Base-by-base conservation (phyloP, 1,140 invertebrate genomes). In the Drosophila suzukii region DNA sequence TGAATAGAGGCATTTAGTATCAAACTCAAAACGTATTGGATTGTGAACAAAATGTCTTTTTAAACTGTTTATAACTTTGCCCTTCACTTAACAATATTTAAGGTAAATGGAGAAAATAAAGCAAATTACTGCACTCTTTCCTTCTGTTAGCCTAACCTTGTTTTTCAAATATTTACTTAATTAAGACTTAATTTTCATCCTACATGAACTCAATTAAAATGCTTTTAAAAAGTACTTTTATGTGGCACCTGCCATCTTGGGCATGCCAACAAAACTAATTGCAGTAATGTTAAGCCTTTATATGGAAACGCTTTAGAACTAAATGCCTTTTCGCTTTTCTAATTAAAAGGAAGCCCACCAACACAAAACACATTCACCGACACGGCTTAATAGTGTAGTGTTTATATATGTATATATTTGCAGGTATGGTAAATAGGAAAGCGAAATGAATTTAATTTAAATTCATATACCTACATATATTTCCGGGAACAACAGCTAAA, bases 361-460 rank as follows among this genome's bases (percentile, higher is more conserved):
- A 24, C 65, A 47, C 17, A 67, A 46, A 32, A 50, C 39, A 56
- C 32, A 57, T 27, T 39, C 11, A 11, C 20, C 39, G 24, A 39
- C 60, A 30, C 12, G 58, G 13, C 38, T 62, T n/a, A 15, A 24
- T 12, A 20, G 12, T n/a, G 54, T 60, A 43, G 60, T 57, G 54
- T 39, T 72, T 49, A 17, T 53, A 63, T 66, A 27, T n/a, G n/a
- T 75, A 32, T 66, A 27, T 75, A 32, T 59, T 32, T 39, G 32
- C 38, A 51, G 46, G 43, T 66, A 58, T 38, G 47, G 58, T 66
- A 67, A 39, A 65, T 50, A 32, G 43, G 36, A 67, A 63, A 39
- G 17, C 44, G 27, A 77, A 75, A 61, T 51, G 34, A 57, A 71
- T 71, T 71, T 76, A 76, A 76, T 75, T 75, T 75, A 75, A 75